Evolutionary conservation across 2,888 invertebrate genomes (phyloP), one percentile per base, ranked within the genome.

Genomic region (Lasioglossum villosulum): DNA sequence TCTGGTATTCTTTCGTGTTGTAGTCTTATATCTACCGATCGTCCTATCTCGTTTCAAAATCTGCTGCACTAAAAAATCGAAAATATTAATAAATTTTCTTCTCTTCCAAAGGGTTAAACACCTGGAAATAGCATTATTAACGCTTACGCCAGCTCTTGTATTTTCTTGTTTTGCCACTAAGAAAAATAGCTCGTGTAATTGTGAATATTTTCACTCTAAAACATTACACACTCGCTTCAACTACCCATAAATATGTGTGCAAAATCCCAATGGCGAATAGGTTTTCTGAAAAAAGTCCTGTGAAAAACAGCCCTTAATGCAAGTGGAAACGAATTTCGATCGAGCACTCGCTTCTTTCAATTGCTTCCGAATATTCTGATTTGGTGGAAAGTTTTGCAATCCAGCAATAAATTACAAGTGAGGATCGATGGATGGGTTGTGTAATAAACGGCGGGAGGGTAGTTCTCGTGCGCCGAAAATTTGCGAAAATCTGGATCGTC

Each of bases 401-500:
- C 14, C 34, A 10, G 37, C 37, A 23, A 39, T 39, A 39, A 70
- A 70, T 39, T 39, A 70, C 23, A 23, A 1, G 10, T 5, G n/a
- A 23, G 4, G 70, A 70, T n/a, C n/a, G 70, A 70, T 39, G 23
- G 70, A 70, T 39, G 23, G 70, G 37, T 70, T 39, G 70, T 39
- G 37, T 39, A 14, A 39, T 39, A 37, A 70, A 70, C 70, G 37
- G 23, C 34, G 34, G 70, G 37, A 19, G 70, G 37, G n/a, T 12
- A 39, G 37, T 70, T 39, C 39, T 70, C 70, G n/a, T 10, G 70
- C n/a, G 4, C 39, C n/a, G 37, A 70, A 70, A 70, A 70, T 70
- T 70, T n/a, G 37, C 4, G 70, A 70, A 70, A 70, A 70, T 70
- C 70, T 70, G 70, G 39, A 70, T 70, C 70, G 39, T n/a, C 37